Evolutionary conservation across 2,113 vertebrate genomes (phyloP), one percentile per base, ranked within the genome.

Genomic region (Nansenia antarctica): DNA sequence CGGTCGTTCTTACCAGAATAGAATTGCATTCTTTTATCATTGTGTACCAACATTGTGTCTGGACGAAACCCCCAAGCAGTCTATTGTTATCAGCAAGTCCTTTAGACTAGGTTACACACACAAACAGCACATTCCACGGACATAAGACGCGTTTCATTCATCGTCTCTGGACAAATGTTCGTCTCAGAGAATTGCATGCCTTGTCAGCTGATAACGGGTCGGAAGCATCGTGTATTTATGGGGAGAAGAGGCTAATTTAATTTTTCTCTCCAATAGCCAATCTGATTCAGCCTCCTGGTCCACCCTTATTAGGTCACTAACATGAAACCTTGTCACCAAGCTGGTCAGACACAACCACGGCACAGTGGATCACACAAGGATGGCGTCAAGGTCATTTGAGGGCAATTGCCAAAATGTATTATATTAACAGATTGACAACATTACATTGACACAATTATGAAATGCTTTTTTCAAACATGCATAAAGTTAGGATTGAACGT

Each of bases 371-470:
- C 14, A 49, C 6, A 49, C 45, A 20, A 66, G 84, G 83, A 87
- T 84, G 86, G 87, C 83, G 84, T 79, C 87, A 90, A 90, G 88
- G 88, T 90, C 88, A 85, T 85, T 78, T 79, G 60, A 80, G 82
- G 81, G 82, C 79, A 87, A 80, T 39, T 62, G 67, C n/a, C n/a
- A 57, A 61, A 73, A 77, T 77, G 78, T 34, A 69, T 61, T 58
- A n/a, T 47, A 47, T n/a, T n/a, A n/a, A n/a, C n/a, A n/a, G n/a
- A n/a, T n/a, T n/a, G n/a, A n/a, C n/a, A n/a, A n/a, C n/a, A n/a
- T n/a, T n/a, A n/a, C n/a, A n/a, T n/a, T n/a, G n/a, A n/a, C n/a
- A n/a, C n/a, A n/a, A n/a, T n/a, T n/a, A n/a, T n/a, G n/a, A n/a
- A n/a, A n/a, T n/a, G n/a, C n/a, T n/a, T n/a, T n/a, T n/a, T n/a